These are phyloP conservation scores for Eulemur macaco DNA, from an alignment of 2,113 vertebrate species.

Conservation along the genomic window DNA sequence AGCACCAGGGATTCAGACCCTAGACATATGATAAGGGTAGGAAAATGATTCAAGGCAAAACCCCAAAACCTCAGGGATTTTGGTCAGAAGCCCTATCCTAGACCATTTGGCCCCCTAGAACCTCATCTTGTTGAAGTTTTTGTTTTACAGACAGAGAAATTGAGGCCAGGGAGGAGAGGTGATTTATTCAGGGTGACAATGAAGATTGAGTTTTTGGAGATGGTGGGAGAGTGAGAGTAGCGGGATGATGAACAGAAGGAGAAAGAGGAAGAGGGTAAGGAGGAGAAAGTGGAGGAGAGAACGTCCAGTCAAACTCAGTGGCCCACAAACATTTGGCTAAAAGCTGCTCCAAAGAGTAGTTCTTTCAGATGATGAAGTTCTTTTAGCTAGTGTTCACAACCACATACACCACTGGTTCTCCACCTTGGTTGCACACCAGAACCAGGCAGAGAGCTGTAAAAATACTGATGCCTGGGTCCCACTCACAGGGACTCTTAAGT, in stretches of 20 bases:
- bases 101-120: not conserved
- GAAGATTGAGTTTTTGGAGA: not conserved
- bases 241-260: not conserved
- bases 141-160: slow-evolving; percentile 23
- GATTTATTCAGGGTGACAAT: not conserved
- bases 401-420: not conserved
- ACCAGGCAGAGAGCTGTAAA: not conserved
- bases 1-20: not conserved
- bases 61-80: not conserved
- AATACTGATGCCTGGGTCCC: not conserved
- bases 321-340: not conserved
- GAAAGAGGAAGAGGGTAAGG: not conserved
- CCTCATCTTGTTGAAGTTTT: not conserved
- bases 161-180: not conserved
- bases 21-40: not conserved
- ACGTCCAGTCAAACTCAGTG: not conserved
- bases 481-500: not conserved
- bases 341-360: not conserved
- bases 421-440: not conserved
- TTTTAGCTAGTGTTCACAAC: not conserved
- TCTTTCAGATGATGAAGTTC: not conserved
- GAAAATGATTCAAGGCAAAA: not conserved
- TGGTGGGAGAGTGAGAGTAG: not conserved
- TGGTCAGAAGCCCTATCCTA: not conserved
- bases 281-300: not conserved